phyloP scores from a whole-genome alignment of 2,888 invertebrate genomes.

The Dicyrtoma fusca region DNA sequence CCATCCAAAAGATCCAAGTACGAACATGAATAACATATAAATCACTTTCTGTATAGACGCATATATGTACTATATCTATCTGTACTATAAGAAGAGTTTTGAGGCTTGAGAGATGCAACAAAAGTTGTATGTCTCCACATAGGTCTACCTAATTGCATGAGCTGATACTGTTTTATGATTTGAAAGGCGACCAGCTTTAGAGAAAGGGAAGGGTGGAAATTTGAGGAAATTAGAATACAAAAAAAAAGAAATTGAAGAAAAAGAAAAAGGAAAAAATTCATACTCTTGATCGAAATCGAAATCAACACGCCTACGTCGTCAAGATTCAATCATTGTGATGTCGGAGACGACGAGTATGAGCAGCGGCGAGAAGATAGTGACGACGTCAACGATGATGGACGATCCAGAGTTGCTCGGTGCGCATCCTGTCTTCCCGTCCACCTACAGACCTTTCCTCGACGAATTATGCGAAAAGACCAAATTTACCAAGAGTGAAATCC shows the following conservation, averaged over 20 bases:
- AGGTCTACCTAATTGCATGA: too few relatives aligned
- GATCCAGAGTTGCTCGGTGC: constrained; percentile 55
- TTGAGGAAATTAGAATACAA: neutral
- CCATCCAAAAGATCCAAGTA: too few relatives aligned
- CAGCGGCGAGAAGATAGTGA: constrained; percentile 56
- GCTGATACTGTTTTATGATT: neutral
- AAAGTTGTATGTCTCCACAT: too few relatives aligned
- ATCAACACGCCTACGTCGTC: constrained; percentile 21
- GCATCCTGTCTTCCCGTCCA: constrained; percentile 56
- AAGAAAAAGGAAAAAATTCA: constrained; percentile 7
- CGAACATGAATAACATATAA: too few relatives aligned
- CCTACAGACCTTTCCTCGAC: constrained; percentile 66
- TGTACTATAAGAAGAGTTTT: too few relatives aligned
- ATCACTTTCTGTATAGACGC: too few relatives aligned
- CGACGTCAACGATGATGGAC: constrained; percentile 56
- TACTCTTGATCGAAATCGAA: constrained; percentile 1
- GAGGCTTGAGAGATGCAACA: too few relatives aligned
- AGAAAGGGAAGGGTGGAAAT: constrained; percentile 23
- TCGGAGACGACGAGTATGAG: constrained; percentile 57
- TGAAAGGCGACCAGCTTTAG: constrained; percentile 13
- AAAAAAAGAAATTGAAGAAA: constrained; percentile 23
- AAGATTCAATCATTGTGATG: constrained; percentile 43
- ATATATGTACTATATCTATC: too few relatives aligned
- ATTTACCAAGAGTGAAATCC: constrained; percentile 92
- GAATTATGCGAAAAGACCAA: constrained; percentile 91